Evolutionary conservation across 2,113 vertebrate genomes (phyloP), one percentile per base, ranked within the genome.

Genomic region (Coptodon bakossiorum): DNA sequence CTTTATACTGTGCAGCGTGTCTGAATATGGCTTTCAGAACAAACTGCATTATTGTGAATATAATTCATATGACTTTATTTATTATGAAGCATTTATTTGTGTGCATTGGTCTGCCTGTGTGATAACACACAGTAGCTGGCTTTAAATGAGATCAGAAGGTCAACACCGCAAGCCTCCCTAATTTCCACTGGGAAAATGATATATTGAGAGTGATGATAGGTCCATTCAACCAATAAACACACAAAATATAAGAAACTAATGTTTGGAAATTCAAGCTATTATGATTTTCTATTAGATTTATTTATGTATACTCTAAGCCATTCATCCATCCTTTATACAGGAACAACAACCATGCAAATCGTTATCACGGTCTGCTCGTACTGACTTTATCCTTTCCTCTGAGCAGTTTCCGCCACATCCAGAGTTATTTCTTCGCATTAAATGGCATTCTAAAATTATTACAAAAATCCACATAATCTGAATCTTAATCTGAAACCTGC

Each of bases 211-310:
- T 16, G 22, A 73, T 6, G 38, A 27, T 73, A 0, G 3, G 38
- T 45, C 0, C 8, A 6, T 24, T 22, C 36, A 73, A 16, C 38
- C 68, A 73, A 73, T 27, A 45, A 73, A 73, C 22, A 9, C 38
- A 27, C n/a, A 73, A 5, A 61, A 45, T 71, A 43, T 24, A 24
- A 24, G 38, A 71, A 24, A 43, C n/a, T 13, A 71, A 71, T 8
- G 5, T 43, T 43, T 43, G 2, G 36, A 71, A 40, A 19, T 19
- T 52, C 17, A 19, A 24, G 12, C 12, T 13, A 1, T 40, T 40
- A 43, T 0, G 1, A 24, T 43, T 40, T 71, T 43, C n/a, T 43
- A 13, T 24, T 71, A 12, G n/a, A 3, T 0, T 45, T 22, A 54
- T 54, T 36, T 27, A 40, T 24, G 5, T 43, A 73, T 27, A 27